A percentile compares a stretch with the other conserved stretches of the same genome.
These are phyloP conservation scores for Oscarella lobularis DNA, from an alignment of 37 sponge, comb jelly and placozoan species.

Conservation along the genomic window DNA sequence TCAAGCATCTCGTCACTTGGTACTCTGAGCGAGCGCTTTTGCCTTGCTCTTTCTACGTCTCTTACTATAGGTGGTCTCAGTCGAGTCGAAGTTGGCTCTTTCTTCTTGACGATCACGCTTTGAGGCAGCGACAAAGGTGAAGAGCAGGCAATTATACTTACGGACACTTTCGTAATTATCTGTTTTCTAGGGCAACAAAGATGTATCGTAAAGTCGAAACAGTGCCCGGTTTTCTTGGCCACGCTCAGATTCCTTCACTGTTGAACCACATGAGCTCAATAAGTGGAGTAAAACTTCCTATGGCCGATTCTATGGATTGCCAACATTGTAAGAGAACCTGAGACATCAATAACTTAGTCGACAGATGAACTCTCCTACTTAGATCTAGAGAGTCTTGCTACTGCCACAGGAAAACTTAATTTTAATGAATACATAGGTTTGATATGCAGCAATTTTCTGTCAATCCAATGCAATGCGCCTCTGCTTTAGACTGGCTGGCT, in stretches of 20 bases:
- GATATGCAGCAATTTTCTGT: too few relatives aligned
- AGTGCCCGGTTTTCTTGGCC: background rate
- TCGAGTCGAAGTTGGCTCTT: background rate
- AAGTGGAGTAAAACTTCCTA: background rate
- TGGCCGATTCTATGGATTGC: background rate
- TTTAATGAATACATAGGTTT: background rate
- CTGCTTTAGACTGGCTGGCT: background rate
- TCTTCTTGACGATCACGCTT: background rate
- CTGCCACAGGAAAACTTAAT: background rate
- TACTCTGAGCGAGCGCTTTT: background rate
- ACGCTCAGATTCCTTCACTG: background rate
- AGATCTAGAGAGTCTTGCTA: background rate
- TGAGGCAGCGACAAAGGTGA: constrained; percentile 3
- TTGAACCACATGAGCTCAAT: constrained; percentile 3
- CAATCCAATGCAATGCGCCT: too few relatives aligned
- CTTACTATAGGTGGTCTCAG: constrained; percentile 6
- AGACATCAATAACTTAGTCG: background rate
- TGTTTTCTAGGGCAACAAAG: background rate
- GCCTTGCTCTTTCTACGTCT: background rate
- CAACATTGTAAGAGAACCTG: background rate
- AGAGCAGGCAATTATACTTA: background rate
- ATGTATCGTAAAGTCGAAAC: constrained; percentile 1
- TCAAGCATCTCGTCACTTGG: background rate
- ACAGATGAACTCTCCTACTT: background rate
- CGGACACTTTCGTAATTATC: background rate